A percentile compares a stretch with the other conserved stretches of the same genome.
These are phyloP conservation scores for Philhelius pedissequus DNA, from an alignment of 2,888 invertebrate genomes.

Conservation along the genomic window DNA sequence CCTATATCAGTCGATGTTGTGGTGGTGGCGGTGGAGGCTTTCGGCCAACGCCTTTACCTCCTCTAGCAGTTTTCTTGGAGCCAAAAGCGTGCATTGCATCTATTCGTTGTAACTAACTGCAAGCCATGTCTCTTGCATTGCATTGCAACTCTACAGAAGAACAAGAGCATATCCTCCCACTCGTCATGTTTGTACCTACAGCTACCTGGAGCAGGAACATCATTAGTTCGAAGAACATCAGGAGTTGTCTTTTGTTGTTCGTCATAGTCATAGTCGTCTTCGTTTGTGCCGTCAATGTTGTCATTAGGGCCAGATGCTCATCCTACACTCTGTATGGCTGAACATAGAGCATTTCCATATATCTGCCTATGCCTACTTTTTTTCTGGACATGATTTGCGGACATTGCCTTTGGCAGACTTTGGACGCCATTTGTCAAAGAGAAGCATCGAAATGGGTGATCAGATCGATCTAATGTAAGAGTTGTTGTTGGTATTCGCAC, in stretches of 20 bases:
- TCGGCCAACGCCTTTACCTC: constrained; percentile 46
- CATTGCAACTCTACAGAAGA: constrained; percentile 16
- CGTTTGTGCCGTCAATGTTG: constrained; percentile 45
- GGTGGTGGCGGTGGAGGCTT: constrained; percentile 1
- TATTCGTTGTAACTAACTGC: constrained; percentile 35
- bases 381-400: constrained; percentile 26
- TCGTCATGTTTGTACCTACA: constrained; percentile 21
- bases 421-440: constrained; percentile 37
- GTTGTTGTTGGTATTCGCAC: constrained; percentile 11
- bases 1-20: constrained; percentile 31
- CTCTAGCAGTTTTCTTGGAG: constrained; percentile 12
- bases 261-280: constrained; percentile 30
- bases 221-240: constrained; percentile 66
- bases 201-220: constrained; percentile 47
- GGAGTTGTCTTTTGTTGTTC: constrained; percentile 63
- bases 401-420: constrained; percentile 40
- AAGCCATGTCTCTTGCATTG: constrained; percentile 23
- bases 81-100: constrained; percentile 41
- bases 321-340: constrained; percentile 21
- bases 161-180: constrained; percentile 59
- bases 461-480: not conserved
- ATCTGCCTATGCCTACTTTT: too few relatives aligned
- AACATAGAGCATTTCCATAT: constrained; percentile 19
- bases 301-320: constrained; percentile 63
- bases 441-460: constrained; percentile 13